Evolutionary conservation across 2,113 vertebrate genomes (phyloP).

Genomic region (Gila orcuttii): DNA sequence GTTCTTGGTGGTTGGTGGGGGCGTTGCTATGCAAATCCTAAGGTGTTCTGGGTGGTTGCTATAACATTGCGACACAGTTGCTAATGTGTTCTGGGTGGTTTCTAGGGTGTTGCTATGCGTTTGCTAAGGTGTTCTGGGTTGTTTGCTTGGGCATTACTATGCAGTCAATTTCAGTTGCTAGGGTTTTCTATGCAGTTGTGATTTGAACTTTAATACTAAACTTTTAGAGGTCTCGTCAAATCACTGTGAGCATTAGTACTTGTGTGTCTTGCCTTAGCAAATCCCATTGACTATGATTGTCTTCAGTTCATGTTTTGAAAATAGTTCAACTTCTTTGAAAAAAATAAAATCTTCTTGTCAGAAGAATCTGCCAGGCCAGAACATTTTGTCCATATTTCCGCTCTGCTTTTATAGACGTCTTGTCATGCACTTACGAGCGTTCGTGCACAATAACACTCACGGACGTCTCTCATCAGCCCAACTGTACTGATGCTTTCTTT

Average conservation of each 20-base stretch:
- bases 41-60: no score
- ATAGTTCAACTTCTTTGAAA: neutral
- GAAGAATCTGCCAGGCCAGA: neutral
- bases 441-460: constrained; percentile 3
- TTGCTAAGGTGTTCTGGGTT: no score
- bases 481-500: constrained; percentile 46
- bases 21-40: no score
- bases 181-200: neutral
- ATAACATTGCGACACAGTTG: no score
- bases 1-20: no score
- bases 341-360: neutral
- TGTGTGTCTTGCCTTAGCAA: neutral
- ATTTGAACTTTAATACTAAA: neutral
- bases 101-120: no score
- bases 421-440: constrained; percentile 2
- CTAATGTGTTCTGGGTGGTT: no score
- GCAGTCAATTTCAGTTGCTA: no score
- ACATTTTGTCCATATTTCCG: neutral
- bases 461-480: neutral
- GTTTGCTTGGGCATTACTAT: no score
- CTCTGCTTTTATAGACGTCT: neutral
- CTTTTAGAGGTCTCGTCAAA: neutral
- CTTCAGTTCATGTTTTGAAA: neutral
- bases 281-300: neutral
- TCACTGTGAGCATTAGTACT: neutral